A percentile compares a stretch with the other conserved stretches of the same genome.
These are phyloP conservation scores for Microdon myrmicae DNA, from an alignment of 2,888 invertebrate species.

Conservation along the genomic window DNA sequence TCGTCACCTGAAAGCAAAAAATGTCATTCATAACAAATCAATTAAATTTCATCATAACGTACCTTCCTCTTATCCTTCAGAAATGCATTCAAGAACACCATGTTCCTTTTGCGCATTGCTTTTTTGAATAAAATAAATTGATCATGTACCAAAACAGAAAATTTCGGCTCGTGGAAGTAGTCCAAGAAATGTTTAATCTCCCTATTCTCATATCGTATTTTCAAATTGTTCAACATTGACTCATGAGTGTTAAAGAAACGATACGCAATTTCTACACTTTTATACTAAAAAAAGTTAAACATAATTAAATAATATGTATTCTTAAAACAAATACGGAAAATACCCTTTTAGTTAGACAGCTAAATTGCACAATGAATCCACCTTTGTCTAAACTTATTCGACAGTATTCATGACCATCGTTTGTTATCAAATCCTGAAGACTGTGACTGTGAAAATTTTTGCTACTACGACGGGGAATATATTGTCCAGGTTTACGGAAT, in stretches of 20 bases:
- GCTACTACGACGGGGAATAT: slow-evolving; percentile 5
- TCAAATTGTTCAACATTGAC: slow-evolving; percentile 57
- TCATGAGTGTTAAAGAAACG: slow-evolving; percentile 60
- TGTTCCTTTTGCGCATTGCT: slow-evolving; percentile 13
- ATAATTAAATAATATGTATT: background rate
- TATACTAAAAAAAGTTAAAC: slow-evolving; percentile 3
- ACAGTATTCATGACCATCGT: slow-evolving; percentile 56
- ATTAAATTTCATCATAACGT: background rate
- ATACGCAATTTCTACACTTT: slow-evolving; percentile 53
- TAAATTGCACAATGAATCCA: slow-evolving; percentile 57
- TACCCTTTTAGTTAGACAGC: slow-evolving; percentile 57
- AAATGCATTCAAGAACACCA: slow-evolving; percentile 10
- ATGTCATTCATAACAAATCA: background rate
- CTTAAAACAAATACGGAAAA: background rate
- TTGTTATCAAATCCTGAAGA: slow-evolving; percentile 23
- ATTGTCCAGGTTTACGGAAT: slow-evolving; percentile 35
- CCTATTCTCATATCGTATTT: slow-evolving; percentile 50
- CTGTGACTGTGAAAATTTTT: background rate
- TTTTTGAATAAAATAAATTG: slow-evolving; percentile 43
- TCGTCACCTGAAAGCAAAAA: slow-evolving; percentile 5
- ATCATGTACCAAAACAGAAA: slow-evolving; percentile 59
- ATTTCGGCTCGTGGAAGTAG: slow-evolving; percentile 58
- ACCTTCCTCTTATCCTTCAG: slow-evolving; percentile 3
- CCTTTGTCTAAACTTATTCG: slow-evolving; percentile 55
- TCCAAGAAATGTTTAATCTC: slow-evolving; percentile 55